phyloP scores from a whole-genome alignment of 1,140 invertebrate species.

The Heliconius melpomene region DNA sequence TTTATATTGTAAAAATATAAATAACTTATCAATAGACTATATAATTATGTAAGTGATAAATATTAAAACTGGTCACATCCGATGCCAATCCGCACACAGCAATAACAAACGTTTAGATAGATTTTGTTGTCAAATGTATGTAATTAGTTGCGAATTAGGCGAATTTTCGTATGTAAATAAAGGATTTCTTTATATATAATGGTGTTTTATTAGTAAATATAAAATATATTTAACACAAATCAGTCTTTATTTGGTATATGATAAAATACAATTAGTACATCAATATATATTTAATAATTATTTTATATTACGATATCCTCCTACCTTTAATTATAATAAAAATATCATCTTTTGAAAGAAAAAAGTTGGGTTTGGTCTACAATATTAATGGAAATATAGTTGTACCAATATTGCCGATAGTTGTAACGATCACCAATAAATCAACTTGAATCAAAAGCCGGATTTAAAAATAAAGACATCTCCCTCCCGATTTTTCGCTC shows the following conservation, averaged over 20 bases:
- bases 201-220: slow-evolving; percentile 53
- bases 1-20: background rate
- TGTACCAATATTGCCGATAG: too few relatives aligned
- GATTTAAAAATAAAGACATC: too few relatives aligned
- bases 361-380: too few relatives aligned
- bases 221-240: slow-evolving; percentile 25
- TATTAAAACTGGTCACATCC: background rate
- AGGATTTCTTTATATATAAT: slow-evolving; percentile 65
- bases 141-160: slow-evolving; percentile 73
- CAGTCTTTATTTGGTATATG: slow-evolving; percentile 10
- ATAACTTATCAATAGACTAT: background rate
- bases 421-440: too few relatives aligned
- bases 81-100: slow-evolving; percentile 35
- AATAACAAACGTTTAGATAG: slow-evolving; percentile 56
- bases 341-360: too few relatives aligned
- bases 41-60: background rate
- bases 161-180: slow-evolving; percentile 79
- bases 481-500: too few relatives aligned
- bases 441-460: too few relatives aligned
- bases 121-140: slow-evolving; percentile 69
- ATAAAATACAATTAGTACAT: background rate
- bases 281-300: too few relatives aligned
- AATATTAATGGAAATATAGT: too few relatives aligned
- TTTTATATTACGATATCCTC: too few relatives aligned
- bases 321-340: too few relatives aligned